These are phyloP conservation scores for Distichodus sexfasciatus DNA, from an alignment of 2,797 vertebrate genomes.

Conservation along the genomic window DNA sequence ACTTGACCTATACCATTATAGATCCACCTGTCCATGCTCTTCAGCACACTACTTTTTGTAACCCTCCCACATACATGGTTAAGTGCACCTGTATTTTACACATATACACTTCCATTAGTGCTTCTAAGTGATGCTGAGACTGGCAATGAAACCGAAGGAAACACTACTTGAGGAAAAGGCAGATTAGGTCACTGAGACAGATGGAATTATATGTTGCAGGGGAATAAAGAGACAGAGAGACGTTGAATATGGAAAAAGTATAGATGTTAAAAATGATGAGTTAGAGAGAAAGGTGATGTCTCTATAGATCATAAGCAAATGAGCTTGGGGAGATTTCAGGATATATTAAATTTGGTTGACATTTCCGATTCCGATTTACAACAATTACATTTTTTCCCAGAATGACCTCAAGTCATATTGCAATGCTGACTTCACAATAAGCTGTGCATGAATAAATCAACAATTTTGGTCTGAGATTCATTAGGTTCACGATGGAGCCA, in stretches of 20 bases:
- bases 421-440: constrained; percentile 23
- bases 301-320: background rate
- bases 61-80: background rate
- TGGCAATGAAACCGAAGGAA: no score
- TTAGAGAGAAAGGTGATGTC: background rate
- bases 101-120: background rate
- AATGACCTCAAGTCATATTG: constrained; percentile 31
- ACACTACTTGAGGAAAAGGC: background rate
- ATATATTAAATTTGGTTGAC: constrained; percentile 36
- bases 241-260: background rate
- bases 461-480: constrained; percentile 29
- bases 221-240: background rate
- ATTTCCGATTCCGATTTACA: constrained; percentile 34
- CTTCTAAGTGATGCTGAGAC: background rate
- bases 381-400: constrained; percentile 35
- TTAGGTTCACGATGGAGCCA: constrained; percentile 35
- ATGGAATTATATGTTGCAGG: background rate
- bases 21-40: background rate
- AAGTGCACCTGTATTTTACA: background rate
- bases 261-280: background rate
- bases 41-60: background rate
- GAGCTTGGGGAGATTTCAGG: constrained; percentile 6
- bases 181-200: background rate
- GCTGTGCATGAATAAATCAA: constrained; percentile 40
- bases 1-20: background rate